Conservation (phyloP, 1,140 invertebrate genomes). For the Drosophila parvula region DNA sequence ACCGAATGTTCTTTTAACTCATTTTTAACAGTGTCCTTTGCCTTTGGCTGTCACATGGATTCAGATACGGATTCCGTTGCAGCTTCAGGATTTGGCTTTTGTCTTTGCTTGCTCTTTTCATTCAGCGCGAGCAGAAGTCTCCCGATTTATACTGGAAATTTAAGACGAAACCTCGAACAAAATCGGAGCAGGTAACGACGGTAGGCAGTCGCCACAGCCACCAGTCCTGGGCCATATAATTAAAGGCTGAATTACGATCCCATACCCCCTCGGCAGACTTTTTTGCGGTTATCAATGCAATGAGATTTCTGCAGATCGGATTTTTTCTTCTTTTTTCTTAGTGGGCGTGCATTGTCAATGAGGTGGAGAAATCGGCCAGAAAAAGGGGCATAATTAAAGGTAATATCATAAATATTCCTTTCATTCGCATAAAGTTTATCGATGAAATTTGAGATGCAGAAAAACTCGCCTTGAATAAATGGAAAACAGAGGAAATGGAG, state of each 20-base stretch:
- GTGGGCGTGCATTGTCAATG: conserved; percentile 47
- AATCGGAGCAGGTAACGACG: conserved; percentile 41
- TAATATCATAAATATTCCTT: conserved; percentile 35
- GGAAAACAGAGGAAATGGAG: conserved; percentile 10
- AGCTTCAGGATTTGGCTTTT: conserved; percentile 37
- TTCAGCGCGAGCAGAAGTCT: conserved; percentile 16
- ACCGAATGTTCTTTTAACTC: not conserved
- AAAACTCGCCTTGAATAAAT: conserved; percentile 10
- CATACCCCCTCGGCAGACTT: conserved; percentile 16
- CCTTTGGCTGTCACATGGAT: conserved; percentile 21
- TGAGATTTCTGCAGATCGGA: conserved; percentile 17
- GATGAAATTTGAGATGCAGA: conserved; percentile 31
- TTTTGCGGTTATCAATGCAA: conserved; percentile 35
- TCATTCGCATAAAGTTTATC: conserved; percentile 14
- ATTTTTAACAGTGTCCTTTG: conserved; percentile 10
- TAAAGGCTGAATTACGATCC: conserved; percentile 44
- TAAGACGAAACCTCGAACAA: conserved; percentile 35
- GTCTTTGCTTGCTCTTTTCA: conserved; percentile 41
- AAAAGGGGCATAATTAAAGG: conserved; percentile 39
- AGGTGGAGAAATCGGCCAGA: conserved; percentile 39
- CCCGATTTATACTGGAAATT: conserved; percentile 32
- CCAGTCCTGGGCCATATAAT: conserved; percentile 36
- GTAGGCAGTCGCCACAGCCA: not conserved
- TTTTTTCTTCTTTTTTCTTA: no score
- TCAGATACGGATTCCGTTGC: conserved; percentile 11